Evolutionary conservation across 2,113 vertebrate species (phyloP), one percentile per base, ranked within the genome.

Genomic region (Mesitornis unicolor): DNA sequence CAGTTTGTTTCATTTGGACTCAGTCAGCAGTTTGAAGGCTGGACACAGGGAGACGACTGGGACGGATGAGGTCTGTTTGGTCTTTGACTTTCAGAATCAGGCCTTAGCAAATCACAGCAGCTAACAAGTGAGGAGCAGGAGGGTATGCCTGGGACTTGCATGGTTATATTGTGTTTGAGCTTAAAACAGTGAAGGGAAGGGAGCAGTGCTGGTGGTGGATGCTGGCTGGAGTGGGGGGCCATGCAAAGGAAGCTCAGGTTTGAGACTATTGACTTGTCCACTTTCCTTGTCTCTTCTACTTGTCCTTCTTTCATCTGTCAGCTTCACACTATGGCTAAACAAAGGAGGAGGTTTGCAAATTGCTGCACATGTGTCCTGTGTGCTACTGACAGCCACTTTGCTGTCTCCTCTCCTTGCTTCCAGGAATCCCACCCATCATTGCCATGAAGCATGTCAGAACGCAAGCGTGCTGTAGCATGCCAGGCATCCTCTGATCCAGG

Each of bases 361-460:
- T 69, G 16, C 48, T 77, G 19, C 14, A 17, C 11, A 3, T 0
- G 1, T 71, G 35, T 35, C 33, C 25, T 3, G 0, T 4, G 6
- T 11, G 36, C 19, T 42, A 28, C 65, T 24, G 42, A 29, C 71
- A 43, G 31, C 57, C 28, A 6, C 57, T 63, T 43, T 57, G 26
- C 54, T 43, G 35, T 28, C 21, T 54, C 35, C 40, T 6, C 22
- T 69, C 11, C 54, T 43, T n/a, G 33, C 31, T 57, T 9, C 38
- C 8, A 2, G 31, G 42, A 22, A 20, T 84, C 43, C 43, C 35
- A 20, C 8, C 35, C 16, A 15, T 26, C 28, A 5, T 17, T 29
- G 64, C 61, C 7, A 0, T 14, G 43, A 50, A 28, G 25, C 33
- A 28, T 1, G 0, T 20, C 42, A 43, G 20, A 40, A 45, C 0